phyloP scores from a whole-genome alignment of 2,113 vertebrate genomes.

The Xyrauchen texanus region DNA sequence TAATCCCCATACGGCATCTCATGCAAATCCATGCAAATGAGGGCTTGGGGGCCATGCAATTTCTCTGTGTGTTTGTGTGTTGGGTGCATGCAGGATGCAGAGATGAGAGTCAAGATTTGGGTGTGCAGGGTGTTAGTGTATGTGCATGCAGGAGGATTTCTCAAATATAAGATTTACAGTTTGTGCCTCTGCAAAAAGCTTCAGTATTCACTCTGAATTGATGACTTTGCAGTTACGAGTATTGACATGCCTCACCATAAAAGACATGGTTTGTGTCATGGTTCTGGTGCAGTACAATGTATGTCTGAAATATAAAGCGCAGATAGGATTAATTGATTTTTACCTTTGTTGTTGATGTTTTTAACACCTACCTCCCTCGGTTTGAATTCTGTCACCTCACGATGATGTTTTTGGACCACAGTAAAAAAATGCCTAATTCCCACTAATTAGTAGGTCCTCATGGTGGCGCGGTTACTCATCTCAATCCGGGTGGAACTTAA shows the following conservation, averaged over 20 bases:
- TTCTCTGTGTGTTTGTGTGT: conserved; percentile 50
- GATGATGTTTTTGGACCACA: too few relatives aligned
- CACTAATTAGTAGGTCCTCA: too few relatives aligned
- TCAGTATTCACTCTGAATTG: conserved; percentile 35
- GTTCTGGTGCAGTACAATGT: neutral
- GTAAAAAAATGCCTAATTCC: too few relatives aligned
- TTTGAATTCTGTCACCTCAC: too few relatives aligned
- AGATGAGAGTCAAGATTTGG: conserved; percentile 11
- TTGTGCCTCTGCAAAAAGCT: conserved; percentile 13
- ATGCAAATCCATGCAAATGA: conserved; percentile 63
- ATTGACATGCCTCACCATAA: conserved; percentile 24
- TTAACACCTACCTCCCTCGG: too few relatives aligned
- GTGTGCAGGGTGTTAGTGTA: conserved; percentile 25
- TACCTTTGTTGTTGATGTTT: too few relatives aligned
- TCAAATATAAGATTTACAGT: conserved; percentile 39
- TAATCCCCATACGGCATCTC: conserved; percentile 57
- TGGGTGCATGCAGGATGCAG: neutral
- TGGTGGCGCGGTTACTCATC: too few relatives aligned
- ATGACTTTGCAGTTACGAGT: conserved; percentile 48
- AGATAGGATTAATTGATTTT: too few relatives aligned
- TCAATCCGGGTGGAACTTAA: too few relatives aligned
- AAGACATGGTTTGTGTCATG: neutral
- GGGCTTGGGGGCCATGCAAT: conserved; percentile 50
- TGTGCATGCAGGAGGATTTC: neutral
- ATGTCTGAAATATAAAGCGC: neutral